A percentile compares a stretch with the other conserved stretches of the same genome.
Evolutionary conservation across 2,113 vertebrate species (phyloP).

Genomic region (Regulus satrapa): DNA sequence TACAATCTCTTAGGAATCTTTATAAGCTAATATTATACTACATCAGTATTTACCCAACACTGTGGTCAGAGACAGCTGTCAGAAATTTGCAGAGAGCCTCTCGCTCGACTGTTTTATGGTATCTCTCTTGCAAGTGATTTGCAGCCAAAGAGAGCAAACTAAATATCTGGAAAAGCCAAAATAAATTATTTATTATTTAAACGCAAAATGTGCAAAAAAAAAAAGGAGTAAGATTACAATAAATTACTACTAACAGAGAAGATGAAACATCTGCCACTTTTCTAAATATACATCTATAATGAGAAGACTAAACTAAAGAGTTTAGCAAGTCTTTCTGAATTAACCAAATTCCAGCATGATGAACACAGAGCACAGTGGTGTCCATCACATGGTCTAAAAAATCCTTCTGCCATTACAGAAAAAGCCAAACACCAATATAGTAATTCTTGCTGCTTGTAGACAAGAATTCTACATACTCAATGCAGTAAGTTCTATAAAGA

Average conservation of each 20-base stretch:
- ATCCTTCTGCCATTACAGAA: neutral
- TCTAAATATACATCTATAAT: neutral
- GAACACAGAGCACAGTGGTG: neutral
- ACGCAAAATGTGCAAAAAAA: neutral
- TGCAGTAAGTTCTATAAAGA: neutral
- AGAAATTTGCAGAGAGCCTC: slow-evolving; percentile 72
- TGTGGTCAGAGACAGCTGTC: slow-evolving; percentile 56
- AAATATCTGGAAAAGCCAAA: slow-evolving; percentile 69
- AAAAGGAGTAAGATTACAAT: neutral
- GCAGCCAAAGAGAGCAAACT: slow-evolving; percentile 75
- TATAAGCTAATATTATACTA: slow-evolving; percentile 10
- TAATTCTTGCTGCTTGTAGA: neutral
- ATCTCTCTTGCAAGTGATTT: slow-evolving; percentile 58
- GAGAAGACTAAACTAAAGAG: neutral
- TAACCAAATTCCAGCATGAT: neutral
- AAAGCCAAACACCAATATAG: neutral
- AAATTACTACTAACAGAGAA: neutral
- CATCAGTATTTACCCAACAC: slow-evolving; percentile 73
- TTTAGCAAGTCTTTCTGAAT: neutral
- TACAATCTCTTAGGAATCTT: neutral
- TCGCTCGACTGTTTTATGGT: slow-evolving; percentile 57
- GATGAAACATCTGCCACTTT: neutral
- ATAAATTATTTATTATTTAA: neutral
- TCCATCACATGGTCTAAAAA: neutral
- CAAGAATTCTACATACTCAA: neutral